Percentiles rank a stretch among this genome's conserved stretches.
These are phyloP conservation scores for Lucilia sericata DNA, from an alignment of 1,140 invertebrate species.

Conservation along the genomic window DNA sequence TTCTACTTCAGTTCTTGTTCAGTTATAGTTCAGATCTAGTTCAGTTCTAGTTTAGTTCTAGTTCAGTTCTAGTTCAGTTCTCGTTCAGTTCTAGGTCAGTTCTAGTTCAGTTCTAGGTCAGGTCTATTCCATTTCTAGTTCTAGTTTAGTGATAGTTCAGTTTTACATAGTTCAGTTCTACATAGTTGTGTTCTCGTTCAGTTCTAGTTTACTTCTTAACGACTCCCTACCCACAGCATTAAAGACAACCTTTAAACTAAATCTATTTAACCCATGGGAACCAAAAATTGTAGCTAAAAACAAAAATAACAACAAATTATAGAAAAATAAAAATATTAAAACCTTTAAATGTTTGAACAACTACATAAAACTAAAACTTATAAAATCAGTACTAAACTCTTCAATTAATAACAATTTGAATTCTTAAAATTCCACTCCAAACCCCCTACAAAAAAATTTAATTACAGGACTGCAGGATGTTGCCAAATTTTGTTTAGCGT, in stretches of 20 bases:
- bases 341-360: not conserved
- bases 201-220: not conserved
- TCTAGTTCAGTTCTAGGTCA: too few relatives aligned
- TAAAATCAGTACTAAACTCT: not conserved
- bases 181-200: too few relatives aligned
- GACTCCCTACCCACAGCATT: not conserved
- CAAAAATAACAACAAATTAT: not conserved
- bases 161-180: too few relatives aligned
- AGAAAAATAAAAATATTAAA: not conserved
- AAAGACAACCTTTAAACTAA: not conserved
- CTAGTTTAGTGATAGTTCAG: too few relatives aligned
- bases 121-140: too few relatives aligned
- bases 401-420: not conserved
- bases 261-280: slow-evolving; percentile 33
- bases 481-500: slow-evolving; percentile 40
- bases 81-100: too few relatives aligned
- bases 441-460: not conserved
- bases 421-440: not conserved
- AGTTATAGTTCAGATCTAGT: too few relatives aligned
- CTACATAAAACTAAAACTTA: not conserved
- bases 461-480: slow-evolving; percentile 38
- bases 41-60: too few relatives aligned
- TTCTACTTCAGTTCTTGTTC: too few relatives aligned
- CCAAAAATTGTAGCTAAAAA: slow-evolving; percentile 25
- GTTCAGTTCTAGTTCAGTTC: too few relatives aligned